Evolutionary conservation across 2,113 vertebrate genomes (phyloP).

Genomic region (Ursus arctos): DNA sequence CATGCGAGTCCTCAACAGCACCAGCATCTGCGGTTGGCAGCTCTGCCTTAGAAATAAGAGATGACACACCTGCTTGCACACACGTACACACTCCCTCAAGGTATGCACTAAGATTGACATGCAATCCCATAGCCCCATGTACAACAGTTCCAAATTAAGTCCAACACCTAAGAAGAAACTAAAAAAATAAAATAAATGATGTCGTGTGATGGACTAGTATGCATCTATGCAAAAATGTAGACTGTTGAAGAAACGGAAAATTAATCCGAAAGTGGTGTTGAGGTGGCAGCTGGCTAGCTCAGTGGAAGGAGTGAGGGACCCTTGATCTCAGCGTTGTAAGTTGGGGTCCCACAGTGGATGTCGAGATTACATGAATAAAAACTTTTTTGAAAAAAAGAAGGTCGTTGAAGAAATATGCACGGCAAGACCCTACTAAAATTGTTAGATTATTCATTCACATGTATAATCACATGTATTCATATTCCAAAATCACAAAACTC

Average conservation of each 20-base stretch:
- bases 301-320: not conserved
- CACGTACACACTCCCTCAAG: not conserved
- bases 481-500: not conserved
- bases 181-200: not conserved
- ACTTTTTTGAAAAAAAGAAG: not conserved
- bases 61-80: no score
- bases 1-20: not conserved
- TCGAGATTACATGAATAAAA: not conserved
- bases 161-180: not conserved
- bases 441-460: not conserved
- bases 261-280: not conserved
- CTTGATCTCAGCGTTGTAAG: not conserved
- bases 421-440: not conserved
- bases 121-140: not conserved
- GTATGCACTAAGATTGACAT: not conserved
- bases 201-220: not conserved
- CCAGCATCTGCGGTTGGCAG: not conserved
- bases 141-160: not conserved
- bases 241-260: not conserved
- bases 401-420: not conserved
- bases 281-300: not conserved
- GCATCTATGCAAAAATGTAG: not conserved
- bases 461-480: no score
- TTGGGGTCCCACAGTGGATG: not conserved
- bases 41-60: not conserved